phyloP scores from a whole-genome alignment of 2,888 invertebrate species.

The Rhagonycha fulva region DNA sequence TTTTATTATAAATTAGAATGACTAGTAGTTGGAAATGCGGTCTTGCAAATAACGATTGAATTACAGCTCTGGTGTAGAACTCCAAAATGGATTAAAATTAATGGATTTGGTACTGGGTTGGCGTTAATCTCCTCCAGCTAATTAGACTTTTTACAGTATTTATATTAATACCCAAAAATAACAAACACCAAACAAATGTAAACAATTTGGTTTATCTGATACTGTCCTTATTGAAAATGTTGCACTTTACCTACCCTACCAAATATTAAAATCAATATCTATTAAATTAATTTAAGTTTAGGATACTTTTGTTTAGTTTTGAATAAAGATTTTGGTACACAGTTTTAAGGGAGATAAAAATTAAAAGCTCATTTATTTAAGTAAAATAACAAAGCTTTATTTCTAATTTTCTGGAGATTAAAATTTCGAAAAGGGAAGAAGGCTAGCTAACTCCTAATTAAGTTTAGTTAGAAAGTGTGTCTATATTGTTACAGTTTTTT shows the following conservation, averaged over 20 bases:
- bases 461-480: background rate
- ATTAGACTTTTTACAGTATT: background rate
- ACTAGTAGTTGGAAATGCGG: background rate
- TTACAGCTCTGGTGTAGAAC: background rate
- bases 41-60: slow-evolving; percentile 2
- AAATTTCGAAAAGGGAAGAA: background rate
- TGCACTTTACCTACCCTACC: background rate
- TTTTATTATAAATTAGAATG: background rate
- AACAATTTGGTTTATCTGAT: background rate
- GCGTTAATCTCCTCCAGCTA: background rate
- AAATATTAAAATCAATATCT: background rate
- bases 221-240: background rate
- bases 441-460: background rate
- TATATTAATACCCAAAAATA: background rate
- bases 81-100: slow-evolving; percentile 1
- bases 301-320: background rate
- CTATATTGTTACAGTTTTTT: background rate
- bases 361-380: background rate
- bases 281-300: background rate
- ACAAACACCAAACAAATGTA: background rate
- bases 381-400: background rate
- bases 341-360: background rate
- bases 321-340: background rate
- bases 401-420: background rate
- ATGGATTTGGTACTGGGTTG: background rate